Evolutionary conservation across 1,140 invertebrate species (phyloP), one percentile per base, ranked within the genome.

Genomic region (Lerema accius): DNA sequence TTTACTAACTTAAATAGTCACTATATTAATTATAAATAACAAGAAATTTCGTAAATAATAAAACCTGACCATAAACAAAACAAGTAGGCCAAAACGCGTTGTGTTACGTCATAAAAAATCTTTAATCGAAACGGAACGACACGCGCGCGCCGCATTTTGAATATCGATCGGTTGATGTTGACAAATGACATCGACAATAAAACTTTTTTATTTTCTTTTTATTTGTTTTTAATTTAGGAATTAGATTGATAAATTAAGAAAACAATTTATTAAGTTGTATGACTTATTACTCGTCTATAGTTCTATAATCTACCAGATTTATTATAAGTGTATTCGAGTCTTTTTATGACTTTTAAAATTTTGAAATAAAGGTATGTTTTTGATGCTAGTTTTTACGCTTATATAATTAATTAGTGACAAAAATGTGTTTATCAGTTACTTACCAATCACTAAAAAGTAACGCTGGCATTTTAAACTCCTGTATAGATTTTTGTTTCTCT

Each of bases 361-460:
- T n/a, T n/a, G n/a, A n/a, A n/a, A n/a, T n/a, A n/a, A n/a, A n/a
- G n/a, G n/a, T n/a, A n/a, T n/a, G n/a, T n/a, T n/a, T n/a, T n/a
- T n/a, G n/a, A n/a, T n/a, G n/a, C n/a, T n/a, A n/a, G n/a, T n/a
- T n/a, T n/a, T n/a, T n/a, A n/a, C n/a, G n/a, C n/a, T n/a, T n/a
- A n/a, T n/a, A n/a, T n/a, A n/a, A n/a, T n/a, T n/a, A n/a, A n/a
- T n/a, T n/a, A n/a, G n/a, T n/a, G n/a, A n/a, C n/a, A n/a, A n/a
- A n/a, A n/a, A n/a, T n/a, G n/a, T n/a, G n/a, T n/a, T n/a, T n/a
- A n/a, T n/a, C n/a, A n/a, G n/a, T n/a, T n/a, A 87, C 87, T 88
- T 79, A 90, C 87, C 87, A 74, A 80, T 87, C 83, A 71, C 81
- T 76, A 85, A 83, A 86, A 76, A 90, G 80, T 86, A 90, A 86